A percentile compares a stretch with the other conserved stretches of the same genome.
These are phyloP conservation scores for Tenthredo notha DNA, from an alignment of 2,888 invertebrate species.

Conservation along the genomic window DNA sequence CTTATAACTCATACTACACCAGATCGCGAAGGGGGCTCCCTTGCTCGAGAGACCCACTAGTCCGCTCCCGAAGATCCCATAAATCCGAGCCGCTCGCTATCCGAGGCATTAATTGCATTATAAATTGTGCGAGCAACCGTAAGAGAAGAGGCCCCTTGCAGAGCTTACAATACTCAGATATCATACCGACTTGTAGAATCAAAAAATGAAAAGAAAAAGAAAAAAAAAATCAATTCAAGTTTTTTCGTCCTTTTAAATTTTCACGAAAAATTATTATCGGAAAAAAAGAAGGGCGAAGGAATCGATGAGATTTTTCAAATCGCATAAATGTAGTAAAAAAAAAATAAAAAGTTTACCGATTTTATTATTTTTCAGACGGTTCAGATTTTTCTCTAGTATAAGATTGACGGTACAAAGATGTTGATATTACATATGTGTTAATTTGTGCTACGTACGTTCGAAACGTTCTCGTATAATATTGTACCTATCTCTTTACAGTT, in stretches of 20 bases:
- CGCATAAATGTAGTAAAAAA: too few species aligned
- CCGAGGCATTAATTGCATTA: conserved; percentile 78
- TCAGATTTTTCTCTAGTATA: neutral
- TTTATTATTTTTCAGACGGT: too few species aligned
- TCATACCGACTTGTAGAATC: neutral
- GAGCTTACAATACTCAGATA: conserved; percentile 27
- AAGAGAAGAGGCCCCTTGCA: conserved; percentile 57
- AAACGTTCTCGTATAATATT: neutral
- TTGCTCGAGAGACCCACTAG: conserved; percentile 56
- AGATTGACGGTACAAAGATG: neutral
- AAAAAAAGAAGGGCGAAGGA: neutral
- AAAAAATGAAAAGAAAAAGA: neutral
- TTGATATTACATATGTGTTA: neutral
- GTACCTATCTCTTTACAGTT: neutral
- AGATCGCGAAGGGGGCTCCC: conserved; percentile 60
- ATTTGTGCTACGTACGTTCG: neutral
- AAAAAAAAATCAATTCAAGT: neutral
- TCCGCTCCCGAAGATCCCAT: conserved; percentile 68
- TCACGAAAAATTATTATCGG: neutral
- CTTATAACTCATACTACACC: conserved; percentile 73
- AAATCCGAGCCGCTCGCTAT: conserved; percentile 77
- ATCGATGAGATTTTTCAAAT: too few species aligned
- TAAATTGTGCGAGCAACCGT: conserved; percentile 75
- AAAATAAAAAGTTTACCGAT: too few species aligned
- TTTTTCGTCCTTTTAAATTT: neutral